Base-by-base conservation (phyloP, 2,113 vertebrate genomes). In the Myotis lucifugus region DNA sequence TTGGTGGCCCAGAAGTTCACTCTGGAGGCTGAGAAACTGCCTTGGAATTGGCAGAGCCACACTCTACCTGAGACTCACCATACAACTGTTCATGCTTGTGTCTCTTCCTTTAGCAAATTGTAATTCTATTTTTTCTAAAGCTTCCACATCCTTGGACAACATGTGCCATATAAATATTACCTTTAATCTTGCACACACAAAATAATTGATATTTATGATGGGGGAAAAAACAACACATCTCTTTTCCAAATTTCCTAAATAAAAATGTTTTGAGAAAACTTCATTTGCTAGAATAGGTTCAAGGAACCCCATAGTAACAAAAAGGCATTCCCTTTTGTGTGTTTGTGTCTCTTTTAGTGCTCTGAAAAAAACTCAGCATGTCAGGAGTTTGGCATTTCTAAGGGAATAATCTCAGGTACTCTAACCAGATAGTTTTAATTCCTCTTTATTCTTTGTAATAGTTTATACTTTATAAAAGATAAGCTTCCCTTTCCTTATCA, bases 401-500 rank as follows among this genome's bases (percentile, higher is more conserved):
- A 91, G 73, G 56, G 79, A 91, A 84, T 27, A 52, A 54, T 96
- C 86, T 95, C 90, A 77, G 92, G 76, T 88, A 89, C 52, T 85
- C 85, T 61, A 74, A 85, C 66, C 50, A 74, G 88, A 85, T 78
- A 73, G 69, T 89, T 97, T 81, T 88, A 86, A 96, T 96, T 95
- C 77, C 87, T 91, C 72, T 90, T 93, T 93, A 95, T 66, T 95
- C 85, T 94, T 90, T 96, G 95, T 96, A 95, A 94, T 89, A 91
- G 92, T 89, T 97, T 96, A 97, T 94, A 94, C 92, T 81, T 52
- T 88, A 70, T 74, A 74, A 95, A 96, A 95, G 95, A 95, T 96
- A 97, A 95, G 79, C 73, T 92, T 76, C 59, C 56, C 79, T 97
- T 94, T 88, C 56, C 64, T 76, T 93, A 93, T 95, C 85, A 72